phyloP scores from a whole-genome alignment of 2,113 vertebrate species.

The Colinus virginianus region DNA sequence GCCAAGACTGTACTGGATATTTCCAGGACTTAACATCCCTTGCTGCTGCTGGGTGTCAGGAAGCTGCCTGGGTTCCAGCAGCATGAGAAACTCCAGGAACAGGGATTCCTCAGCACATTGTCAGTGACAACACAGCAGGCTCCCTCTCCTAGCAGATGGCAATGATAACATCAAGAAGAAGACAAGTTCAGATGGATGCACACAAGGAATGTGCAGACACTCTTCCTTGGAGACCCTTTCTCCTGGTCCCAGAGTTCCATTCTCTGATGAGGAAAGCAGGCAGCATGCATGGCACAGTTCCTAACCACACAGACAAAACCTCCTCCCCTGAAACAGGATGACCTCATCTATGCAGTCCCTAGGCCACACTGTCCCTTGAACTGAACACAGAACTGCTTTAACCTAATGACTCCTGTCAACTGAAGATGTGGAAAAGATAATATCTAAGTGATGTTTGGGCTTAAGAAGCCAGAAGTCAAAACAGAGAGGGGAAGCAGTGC shows the following conservation, averaged over 20 bases:
- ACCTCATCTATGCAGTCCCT: fast-evolving
- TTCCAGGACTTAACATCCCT: background rate
- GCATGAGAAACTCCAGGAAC: background rate
- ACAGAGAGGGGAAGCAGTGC: background rate
- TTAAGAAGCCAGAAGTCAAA: background rate
- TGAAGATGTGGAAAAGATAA: background rate
- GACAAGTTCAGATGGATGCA: background rate
- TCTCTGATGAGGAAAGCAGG: background rate
- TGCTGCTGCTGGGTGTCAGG: background rate
- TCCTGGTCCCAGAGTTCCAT: background rate
- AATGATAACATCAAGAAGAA: background rate
- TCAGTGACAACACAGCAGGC: background rate
- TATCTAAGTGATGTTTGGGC: background rate
- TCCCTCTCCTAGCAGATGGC: background rate
- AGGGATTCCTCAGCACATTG: background rate
- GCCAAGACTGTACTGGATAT: background rate
- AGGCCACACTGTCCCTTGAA: background rate
- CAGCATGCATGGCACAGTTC: background rate
- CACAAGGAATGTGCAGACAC: background rate
- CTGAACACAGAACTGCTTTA: background rate
- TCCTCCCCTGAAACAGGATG: background rate
- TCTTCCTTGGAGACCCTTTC: background rate
- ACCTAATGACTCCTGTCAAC: background rate
- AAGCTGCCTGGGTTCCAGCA: background rate
- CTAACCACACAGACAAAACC: background rate